Base-by-base conservation (phyloP, 2,797 vertebrate species). In the Enoplosus armatus region DNA sequence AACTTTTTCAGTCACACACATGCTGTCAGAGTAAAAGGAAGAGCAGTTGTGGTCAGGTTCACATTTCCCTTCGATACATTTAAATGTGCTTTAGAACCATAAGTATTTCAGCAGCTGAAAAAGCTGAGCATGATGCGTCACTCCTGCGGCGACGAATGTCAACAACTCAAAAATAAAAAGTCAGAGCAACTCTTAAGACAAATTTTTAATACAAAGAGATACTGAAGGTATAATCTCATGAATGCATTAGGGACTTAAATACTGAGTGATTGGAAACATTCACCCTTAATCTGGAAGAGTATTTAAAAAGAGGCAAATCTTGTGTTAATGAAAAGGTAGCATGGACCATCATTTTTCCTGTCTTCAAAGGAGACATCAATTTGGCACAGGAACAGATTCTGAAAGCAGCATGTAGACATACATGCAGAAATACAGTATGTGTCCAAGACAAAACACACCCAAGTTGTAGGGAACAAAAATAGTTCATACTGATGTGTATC, bases 381-480 rank as follows among this genome's bases (percentile, higher is more conserved):
- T 77, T 87, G 77, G 78, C 81, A 83, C 77, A 69, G 61, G 79
- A 87, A 85, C 72, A 61, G 73, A 74, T 80, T 78, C 56, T 79
- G 65, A 89, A 79, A 75, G 78, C 86, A 90, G 88, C 87, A 89
- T 74, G 79, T 76, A 58, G 50, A 75, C 56, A 69, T 51, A 78
- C 83, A 85, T 85, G 85, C 80, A 80, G 60, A 76, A 85, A 87
- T 71, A 86, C 85, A 79, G 64, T 80, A 35, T 45, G 55, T 80
- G 75, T 83, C 68, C 10, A 12, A 75, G 58, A 86, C 45, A 75
- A 80, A 83, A 60, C 64, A 79, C 61, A 66, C 35, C 27, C 53
- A 53, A 15, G 35, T 35, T 24, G 45, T 47, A 27, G 50, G n/a
- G 29, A 79, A 62, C 29, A 37, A n/a, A 77, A 75, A 64, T 4